Percentiles rank a stretch among this genome's conserved stretches.
These are phyloP conservation scores for Pyrgilauda ruficollis DNA, from an alignment of 2,113 vertebrate species.

Conservation along the genomic window DNA sequence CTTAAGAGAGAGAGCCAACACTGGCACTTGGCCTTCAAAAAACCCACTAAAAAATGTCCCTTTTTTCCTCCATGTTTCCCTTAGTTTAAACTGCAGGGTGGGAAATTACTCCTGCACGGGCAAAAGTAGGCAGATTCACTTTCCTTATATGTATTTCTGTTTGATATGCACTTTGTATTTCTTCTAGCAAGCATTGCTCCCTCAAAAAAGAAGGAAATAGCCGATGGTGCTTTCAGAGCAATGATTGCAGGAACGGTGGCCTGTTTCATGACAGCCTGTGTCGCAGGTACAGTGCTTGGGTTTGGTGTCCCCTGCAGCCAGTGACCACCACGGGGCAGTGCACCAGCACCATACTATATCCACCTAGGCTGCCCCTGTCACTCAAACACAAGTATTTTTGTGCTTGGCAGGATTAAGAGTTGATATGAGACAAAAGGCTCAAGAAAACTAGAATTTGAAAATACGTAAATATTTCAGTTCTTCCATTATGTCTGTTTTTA, in stretches of 20 bases:
- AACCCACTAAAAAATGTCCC: not conserved
- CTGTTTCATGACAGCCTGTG: conserved; percentile 87
- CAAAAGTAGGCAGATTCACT: not conserved
- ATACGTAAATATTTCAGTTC: not conserved
- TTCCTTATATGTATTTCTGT: not conserved
- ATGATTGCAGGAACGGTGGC: conserved; percentile 80
- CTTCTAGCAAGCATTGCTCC: conserved; percentile 80
- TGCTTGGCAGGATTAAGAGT: not conserved
- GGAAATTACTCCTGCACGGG: not conserved
- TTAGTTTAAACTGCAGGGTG: not conserved
- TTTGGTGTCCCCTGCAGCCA: not conserved
- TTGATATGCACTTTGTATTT: not conserved
- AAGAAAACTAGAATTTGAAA: not conserved
- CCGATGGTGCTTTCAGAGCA: conserved; percentile 74
- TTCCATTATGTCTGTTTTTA: not conserved
- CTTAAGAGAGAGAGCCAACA: not conserved
- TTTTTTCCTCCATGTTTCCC: not conserved
- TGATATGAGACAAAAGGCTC: not conserved
- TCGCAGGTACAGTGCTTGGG: conserved; percentile 74
- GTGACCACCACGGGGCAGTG: not conserved
- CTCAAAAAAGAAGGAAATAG: conserved; percentile 78
- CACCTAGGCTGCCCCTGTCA: accelerated
- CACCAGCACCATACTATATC: accelerated
- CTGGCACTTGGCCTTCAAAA: not conserved
- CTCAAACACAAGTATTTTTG: accelerated